Evolutionary conservation across 2,888 invertebrate genomes (phyloP), one percentile per base, ranked within the genome.

Genomic region (Megamerina dolium): DNA sequence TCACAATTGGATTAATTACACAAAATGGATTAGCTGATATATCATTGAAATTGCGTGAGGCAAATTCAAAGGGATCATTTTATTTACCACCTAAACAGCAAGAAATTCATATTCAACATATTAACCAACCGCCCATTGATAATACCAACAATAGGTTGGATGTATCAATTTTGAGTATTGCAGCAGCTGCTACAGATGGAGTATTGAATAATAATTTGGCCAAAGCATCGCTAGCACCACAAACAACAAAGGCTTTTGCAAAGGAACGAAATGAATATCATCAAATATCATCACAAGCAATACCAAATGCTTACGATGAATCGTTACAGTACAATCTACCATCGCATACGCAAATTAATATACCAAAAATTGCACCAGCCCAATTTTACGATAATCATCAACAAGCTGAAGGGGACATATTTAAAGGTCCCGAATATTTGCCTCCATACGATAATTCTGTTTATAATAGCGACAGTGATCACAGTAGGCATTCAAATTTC

Each of bases 1-100:
- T 58, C 38, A 43, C 58, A 46, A 43, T 63, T 41, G 54, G 50
- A 47, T 48, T 58, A 41, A 50, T 57, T 37, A 42, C 48, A 38
- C 49, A 52, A 10, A 50, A 35, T 46, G 50, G 52, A 32, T 41
- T 45, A 47, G 61, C 60, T 37, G 63, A 64, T 35, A 59, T 60
- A 42, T 61, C 63, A 35, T 49, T 57, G 37, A 60, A 51, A 40
- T 33, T 58, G 23, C 46, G 41, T 42, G 46, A 17, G 37, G 43
- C 17, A 33, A 23, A 23, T 8, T 6, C 8, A 23, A 23, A 23
- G 12, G 43, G 29, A 17, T 37, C 33, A 14, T 21, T 8, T 17
- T 39, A 44, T 35, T 38, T 38, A 14, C 38, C 38, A 30, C 38
- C 38, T 4, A 16, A 30, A 4, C 29, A 16, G 4, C 23, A 23